phyloP scores from a whole-genome alignment of 2,888 invertebrate genomes.

The Automeris io region DNA sequence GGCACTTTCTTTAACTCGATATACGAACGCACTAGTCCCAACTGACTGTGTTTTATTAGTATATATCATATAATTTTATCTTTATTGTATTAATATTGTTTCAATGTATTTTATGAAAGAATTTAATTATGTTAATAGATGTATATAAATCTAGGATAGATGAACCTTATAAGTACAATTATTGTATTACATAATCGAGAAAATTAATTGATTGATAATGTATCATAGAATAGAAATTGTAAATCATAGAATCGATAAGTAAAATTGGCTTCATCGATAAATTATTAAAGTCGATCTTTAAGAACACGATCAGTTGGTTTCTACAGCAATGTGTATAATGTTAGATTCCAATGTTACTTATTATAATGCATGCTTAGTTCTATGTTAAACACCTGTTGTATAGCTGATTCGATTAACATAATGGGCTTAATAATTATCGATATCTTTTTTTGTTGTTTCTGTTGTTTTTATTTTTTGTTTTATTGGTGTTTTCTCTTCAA shows the following conservation, averaged over 20 bases:
- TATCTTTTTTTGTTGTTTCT: conserved; percentile 27
- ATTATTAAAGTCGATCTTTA: not conserved
- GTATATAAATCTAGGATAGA: not conserved
- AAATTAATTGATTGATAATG: too few relatives aligned
- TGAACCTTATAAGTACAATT: too few relatives aligned
- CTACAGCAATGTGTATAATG: not conserved
- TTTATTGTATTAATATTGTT: not conserved
- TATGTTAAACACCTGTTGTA: conserved; percentile 26
- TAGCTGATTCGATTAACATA: conserved; percentile 55
- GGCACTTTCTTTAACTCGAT: not conserved
- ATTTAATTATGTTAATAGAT: not conserved
- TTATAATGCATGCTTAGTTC: not conserved
- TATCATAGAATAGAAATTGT: too few relatives aligned
- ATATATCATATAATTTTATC: not conserved
- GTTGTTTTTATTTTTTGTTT: conserved; percentile 13
- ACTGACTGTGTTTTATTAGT: not conserved
- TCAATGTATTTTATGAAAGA: not conserved
- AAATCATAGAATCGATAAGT: too few relatives aligned
- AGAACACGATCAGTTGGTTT: not conserved
- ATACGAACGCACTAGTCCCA: not conserved
- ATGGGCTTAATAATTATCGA: conserved; percentile 50
- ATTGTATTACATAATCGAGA: too few relatives aligned
- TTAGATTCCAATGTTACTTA: not conserved
- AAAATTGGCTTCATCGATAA: too few relatives aligned
- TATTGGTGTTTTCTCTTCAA: conserved; percentile 35